Conservation (phyloP, 2,113 vertebrate genomes). For the Trichomycterus rosablanca region DNA sequence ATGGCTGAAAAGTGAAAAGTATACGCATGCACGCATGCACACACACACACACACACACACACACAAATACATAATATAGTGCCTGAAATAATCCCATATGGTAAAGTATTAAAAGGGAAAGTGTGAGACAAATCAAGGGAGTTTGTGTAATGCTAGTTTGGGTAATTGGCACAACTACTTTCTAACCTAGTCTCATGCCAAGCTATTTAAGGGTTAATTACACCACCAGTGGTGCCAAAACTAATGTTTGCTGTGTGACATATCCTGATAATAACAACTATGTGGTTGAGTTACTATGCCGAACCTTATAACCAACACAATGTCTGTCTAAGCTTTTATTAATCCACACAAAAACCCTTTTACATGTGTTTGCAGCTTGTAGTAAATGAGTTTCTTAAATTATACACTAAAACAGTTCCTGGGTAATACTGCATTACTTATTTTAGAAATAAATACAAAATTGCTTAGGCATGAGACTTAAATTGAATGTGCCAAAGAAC, state of each 20-base stretch:
- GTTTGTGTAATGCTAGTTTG: slow-evolving; percentile 52
- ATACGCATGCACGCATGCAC: slow-evolving; percentile 15
- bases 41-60: slow-evolving; percentile 10
- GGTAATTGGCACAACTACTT: slow-evolving; percentile 56
- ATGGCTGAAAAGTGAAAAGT: slow-evolving; percentile 58
- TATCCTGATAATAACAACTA: slow-evolving; percentile 46
- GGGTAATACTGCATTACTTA: slow-evolving; percentile 1
- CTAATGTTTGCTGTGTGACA: slow-evolving; percentile 55
- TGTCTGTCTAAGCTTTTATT: slow-evolving; percentile 18
- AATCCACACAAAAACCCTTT: slow-evolving; percentile 13
- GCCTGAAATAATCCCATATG: neutral
- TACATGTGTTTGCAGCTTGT: neutral
- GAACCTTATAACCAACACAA: slow-evolving; percentile 13
- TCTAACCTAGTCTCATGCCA: slow-evolving; percentile 54
- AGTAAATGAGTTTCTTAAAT: slow-evolving; percentile 23
- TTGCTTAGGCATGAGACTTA: slow-evolving; percentile 42
- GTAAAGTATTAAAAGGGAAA: neutral
- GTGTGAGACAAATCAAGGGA: neutral
- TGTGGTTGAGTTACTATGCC: slow-evolving; percentile 50
- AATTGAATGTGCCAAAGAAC: slow-evolving; percentile 38
- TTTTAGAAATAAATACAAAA: neutral
- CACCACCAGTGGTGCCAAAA: slow-evolving; percentile 61
- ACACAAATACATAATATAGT: slow-evolving; percentile 19
- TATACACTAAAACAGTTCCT: slow-evolving; percentile 14
- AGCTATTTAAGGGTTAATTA: slow-evolving; percentile 66